phyloP scores from a whole-genome alignment of 2,888 invertebrate species.

The Sphaeridia pumilis region DNA sequence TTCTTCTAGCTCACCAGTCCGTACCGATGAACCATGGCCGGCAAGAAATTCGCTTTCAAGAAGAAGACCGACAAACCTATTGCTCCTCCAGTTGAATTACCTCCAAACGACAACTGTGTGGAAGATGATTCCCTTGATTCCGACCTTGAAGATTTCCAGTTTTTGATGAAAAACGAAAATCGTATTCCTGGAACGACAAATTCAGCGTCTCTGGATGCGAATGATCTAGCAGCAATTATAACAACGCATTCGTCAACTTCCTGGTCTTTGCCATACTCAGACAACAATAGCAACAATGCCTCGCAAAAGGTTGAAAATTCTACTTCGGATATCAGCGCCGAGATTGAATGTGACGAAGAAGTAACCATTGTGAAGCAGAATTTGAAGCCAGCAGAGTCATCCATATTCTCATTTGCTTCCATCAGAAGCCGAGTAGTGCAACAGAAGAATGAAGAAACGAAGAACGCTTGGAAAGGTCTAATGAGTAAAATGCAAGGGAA shows the following conservation, averaged over 20 bases:
- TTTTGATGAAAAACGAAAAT: background rate
- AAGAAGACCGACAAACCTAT: constrained; percentile 3
- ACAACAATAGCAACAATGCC: background rate
- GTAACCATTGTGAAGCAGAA: too few species aligned
- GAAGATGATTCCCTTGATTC: constrained; percentile 3
- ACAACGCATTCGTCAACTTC: background rate
- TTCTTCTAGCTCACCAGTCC: too few species aligned
- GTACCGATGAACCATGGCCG: too few species aligned
- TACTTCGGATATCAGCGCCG: too few species aligned
- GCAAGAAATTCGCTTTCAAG: constrained; percentile 6
- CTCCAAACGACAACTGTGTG: background rate
- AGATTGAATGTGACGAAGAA: too few species aligned
- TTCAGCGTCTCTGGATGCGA: background rate
- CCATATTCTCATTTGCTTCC: constrained; percentile 1
- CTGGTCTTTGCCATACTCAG: background rate
- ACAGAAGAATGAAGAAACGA: constrained; percentile 3
- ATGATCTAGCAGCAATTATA: background rate
- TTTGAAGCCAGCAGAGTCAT: constrained; percentile 9
- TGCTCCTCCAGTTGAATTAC: background rate
- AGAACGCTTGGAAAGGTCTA: constrained; percentile 25
- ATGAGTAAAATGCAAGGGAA: constrained; percentile 31
- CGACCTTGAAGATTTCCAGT: constrained; percentile 10
- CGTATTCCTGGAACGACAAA: background rate
- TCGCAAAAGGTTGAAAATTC: background rate
- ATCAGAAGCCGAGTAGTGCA: background rate